Evolutionary conservation across 2,797 vertebrate genomes (phyloP), one percentile per base, ranked within the genome.

Genomic region (Lacerta bilineata): DNA sequence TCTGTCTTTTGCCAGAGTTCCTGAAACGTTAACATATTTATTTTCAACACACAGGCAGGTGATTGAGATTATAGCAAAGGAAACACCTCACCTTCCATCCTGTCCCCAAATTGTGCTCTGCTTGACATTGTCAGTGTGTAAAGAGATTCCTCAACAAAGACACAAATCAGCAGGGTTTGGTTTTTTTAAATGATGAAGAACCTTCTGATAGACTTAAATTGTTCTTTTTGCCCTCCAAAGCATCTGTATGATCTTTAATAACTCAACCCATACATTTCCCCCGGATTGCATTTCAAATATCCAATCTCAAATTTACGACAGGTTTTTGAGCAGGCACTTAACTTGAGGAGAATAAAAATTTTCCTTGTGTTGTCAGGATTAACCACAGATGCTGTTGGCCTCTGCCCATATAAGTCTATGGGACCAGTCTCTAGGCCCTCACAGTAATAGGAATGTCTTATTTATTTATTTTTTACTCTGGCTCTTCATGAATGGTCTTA

Each of bases 31-130:
- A 41, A 91, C 90, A 59, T 83, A 85, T 29, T 76, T 91, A 1
- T 88, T 93, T 88, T 88, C 39, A 80, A 25, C 27, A 25, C 33
- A 79, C 36, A 46, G 25, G 20, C 5, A 93, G 91, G 76, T 71
- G 90, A 1, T 61, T 85, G 80, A 61, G 83, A 41, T 39, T 27
- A 66, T 27, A 39, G 15, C 23, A 68, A 25, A 43, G 39, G 18
- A 66, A 87, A 1, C 20, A 1, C 8, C 50, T 27, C 69, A 4
- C 27, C 5, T 23, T 6, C 17, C 5, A 27, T 55, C 50, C 50
- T 18, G n/a, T 36, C 50, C 59, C 87, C 86, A 36, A 74, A 50
- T 89, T 93, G 78, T 86, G 83, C 43, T 91, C 66, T 78, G 13
- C 23, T 88, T 8, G 0, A 50, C 77, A 76, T 33, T 0, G 0